Conservation (phyloP, 2,113 vertebrate species). For the Laticauda colubrina region DNA sequence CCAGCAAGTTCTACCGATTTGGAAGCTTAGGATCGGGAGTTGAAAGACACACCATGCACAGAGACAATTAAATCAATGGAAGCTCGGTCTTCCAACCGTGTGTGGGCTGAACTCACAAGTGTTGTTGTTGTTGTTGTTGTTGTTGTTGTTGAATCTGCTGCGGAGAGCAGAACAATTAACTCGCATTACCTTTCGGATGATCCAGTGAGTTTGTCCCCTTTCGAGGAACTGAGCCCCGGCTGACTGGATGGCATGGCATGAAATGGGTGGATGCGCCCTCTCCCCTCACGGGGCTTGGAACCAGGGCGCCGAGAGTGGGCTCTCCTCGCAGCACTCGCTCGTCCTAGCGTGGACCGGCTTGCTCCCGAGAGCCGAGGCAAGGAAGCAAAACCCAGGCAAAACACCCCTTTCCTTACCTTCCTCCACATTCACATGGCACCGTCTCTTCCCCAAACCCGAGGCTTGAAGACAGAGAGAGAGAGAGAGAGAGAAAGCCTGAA, state of each 20-base stretch:
- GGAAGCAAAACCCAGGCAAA: background rate
- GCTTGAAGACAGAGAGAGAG: background rate
- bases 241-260: background rate
- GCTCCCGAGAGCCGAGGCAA: background rate
- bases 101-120: background rate
- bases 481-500: background rate
- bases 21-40: background rate
- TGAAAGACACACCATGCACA: background rate
- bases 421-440: slow-evolving; percentile 7
- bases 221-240: background rate
- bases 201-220: background rate
- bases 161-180: background rate
- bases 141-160: background rate
- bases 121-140: background rate
- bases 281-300: background rate
- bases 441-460: background rate
- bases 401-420: slow-evolving; percentile 5
- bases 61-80: background rate
- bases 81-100: background rate
- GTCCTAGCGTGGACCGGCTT: background rate
- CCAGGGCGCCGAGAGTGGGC: background rate
- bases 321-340: too few species aligned
- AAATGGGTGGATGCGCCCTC: background rate
- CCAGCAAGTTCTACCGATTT: background rate
- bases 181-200: background rate